These are phyloP conservation scores for Catharus minimus DNA, from an alignment of 2,113 vertebrate genomes.

Conservation along the genomic window DNA sequence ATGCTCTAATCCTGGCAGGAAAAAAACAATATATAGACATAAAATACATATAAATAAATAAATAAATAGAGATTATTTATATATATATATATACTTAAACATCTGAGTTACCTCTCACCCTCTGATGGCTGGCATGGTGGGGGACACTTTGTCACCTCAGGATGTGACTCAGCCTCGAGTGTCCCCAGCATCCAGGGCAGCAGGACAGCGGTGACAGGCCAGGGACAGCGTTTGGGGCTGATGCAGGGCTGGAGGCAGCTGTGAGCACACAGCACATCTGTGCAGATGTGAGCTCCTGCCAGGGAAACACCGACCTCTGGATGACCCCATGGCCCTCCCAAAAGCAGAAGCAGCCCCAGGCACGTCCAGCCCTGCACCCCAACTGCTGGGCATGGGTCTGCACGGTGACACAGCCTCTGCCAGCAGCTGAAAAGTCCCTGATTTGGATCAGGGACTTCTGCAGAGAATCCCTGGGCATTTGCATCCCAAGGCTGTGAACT, in stretches of 20 bases:
- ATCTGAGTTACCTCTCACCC: not conserved
- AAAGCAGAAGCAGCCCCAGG: not conserved
- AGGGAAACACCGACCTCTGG: slow-evolving; percentile 47
- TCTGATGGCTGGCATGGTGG: fast-evolving
- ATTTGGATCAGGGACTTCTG: not conserved
- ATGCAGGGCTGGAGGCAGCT: not conserved
- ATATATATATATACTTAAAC: not conserved
- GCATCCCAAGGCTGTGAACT: slow-evolving; percentile 13
- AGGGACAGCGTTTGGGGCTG: not conserved
- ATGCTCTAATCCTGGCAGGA: not conserved
- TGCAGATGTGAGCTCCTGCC: slow-evolving; percentile 64
- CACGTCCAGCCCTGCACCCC: not conserved
- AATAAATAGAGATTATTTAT: not conserved
- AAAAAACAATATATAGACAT: not conserved
- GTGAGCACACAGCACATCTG: slow-evolving; percentile 34
- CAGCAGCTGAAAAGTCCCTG: slow-evolving; percentile 28
- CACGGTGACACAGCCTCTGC: not conserved
- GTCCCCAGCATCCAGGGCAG: not conserved
- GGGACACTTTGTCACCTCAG: not conserved
- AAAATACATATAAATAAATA: not conserved
- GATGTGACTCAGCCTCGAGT: not conserved
- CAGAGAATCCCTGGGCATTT: not conserved
- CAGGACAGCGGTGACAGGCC: not conserved
- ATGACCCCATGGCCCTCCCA: slow-evolving; percentile 31
- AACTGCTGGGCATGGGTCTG: not conserved